Evolutionary conservation across 1,140 invertebrate genomes (phyloP).

Genomic region (Ylistrum balloti): DNA sequence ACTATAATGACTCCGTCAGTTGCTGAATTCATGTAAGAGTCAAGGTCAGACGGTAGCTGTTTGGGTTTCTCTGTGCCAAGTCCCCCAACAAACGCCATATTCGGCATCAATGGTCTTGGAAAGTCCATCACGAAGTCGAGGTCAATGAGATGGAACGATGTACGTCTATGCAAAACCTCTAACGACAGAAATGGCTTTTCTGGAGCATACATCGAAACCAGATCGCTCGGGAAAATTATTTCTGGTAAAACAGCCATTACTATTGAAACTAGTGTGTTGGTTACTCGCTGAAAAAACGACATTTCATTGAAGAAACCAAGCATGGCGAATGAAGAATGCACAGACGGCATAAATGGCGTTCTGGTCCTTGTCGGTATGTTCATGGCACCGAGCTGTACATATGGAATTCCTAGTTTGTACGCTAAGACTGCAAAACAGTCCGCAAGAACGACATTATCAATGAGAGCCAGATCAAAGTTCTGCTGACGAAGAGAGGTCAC

Average conservation of each 20-base stretch:
- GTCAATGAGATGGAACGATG: neutral
- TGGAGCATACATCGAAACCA: slow-evolving; percentile 20
- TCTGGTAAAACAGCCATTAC: neutral
- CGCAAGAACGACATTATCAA: neutral
- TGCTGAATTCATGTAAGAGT: neutral
- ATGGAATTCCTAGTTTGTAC: slow-evolving; percentile 50
- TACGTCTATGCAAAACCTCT: neutral
- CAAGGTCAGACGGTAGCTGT: neutral
- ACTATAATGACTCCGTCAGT: slow-evolving; percentile 63
- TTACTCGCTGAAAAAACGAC: slow-evolving; percentile 38
- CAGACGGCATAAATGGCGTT: slow-evolving; percentile 47
- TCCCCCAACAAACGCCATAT: slow-evolving; percentile 44
- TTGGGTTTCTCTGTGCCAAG: slow-evolving; percentile 5
- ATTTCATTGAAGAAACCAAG: neutral
- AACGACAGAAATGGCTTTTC: slow-evolving; percentile 11
- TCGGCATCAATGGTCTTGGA: slow-evolving; percentile 8
- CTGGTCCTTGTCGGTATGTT: neutral
- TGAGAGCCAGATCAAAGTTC: neutral
- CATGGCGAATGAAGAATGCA: neutral
- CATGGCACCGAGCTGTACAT: neutral
- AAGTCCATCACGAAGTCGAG: slow-evolving; percentile 36
- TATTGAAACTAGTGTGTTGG: neutral
- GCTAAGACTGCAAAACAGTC: neutral
- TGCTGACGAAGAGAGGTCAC: neutral
- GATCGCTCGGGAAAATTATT: neutral